phyloP scores from a whole-genome alignment of 2,113 vertebrate genomes.

The Accipiter cooperii region DNA sequence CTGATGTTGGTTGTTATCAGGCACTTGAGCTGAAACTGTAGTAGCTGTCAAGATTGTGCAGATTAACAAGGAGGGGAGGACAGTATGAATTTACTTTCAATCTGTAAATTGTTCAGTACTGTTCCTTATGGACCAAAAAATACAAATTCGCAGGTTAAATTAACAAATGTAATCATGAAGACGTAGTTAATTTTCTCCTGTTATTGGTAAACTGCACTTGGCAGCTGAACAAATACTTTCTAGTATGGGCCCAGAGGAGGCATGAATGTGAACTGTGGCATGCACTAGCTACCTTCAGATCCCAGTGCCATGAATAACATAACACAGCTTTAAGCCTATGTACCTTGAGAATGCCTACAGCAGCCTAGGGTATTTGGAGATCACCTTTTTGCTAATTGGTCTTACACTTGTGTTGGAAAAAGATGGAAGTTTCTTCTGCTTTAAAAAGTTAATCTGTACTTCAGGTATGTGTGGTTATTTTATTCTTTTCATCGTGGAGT shows the following conservation, averaged over 20 bases:
- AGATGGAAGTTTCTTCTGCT: neutral
- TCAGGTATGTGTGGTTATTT: neutral
- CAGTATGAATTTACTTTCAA: neutral
- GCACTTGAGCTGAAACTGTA: neutral
- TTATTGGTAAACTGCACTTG: neutral
- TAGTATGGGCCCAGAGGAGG: neutral
- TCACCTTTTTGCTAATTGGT: neutral
- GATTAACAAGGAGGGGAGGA: neutral
- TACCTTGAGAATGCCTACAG: neutral
- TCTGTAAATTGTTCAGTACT: neutral
- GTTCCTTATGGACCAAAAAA: neutral
- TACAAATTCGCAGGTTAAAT: neutral
- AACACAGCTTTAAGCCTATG: neutral
- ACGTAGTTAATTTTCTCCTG: neutral
- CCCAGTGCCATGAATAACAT: neutral
- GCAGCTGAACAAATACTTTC: neutral
- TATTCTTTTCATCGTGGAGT: neutral
- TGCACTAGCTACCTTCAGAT: neutral
- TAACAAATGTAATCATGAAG: neutral
- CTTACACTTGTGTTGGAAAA: neutral
- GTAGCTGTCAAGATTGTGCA: neutral
- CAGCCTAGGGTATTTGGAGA: neutral
- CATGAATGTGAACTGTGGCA: neutral
- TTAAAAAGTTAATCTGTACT: neutral
- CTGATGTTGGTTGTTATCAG: neutral